phyloP scores from a whole-genome alignment of 1,140 invertebrate species.

The Luehdorfia chinensis region DNA sequence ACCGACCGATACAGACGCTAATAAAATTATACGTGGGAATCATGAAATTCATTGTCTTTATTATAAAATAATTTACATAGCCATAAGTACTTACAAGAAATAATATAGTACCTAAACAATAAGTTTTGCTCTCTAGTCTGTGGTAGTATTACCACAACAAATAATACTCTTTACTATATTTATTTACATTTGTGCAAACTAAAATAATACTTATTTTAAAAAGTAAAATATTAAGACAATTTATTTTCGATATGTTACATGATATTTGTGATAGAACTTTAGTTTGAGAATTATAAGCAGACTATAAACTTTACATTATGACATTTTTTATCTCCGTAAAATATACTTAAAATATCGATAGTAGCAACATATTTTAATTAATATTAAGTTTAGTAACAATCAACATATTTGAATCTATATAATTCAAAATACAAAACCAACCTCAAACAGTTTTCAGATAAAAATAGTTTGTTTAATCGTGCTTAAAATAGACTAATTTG shows the following conservation, averaged over 20 bases:
- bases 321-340: neutral
- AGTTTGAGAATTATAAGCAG: too few relatives aligned
- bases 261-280: neutral
- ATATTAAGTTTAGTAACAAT: too few relatives aligned
- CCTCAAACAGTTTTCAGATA: too few relatives aligned
- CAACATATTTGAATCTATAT: too few relatives aligned
- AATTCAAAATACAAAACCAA: too few relatives aligned
- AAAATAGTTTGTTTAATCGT: too few relatives aligned
- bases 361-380: neutral
- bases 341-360: neutral
- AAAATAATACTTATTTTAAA: slow-evolving; percentile 6
- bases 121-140: neutral
- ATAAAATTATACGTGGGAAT: too few relatives aligned
- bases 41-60: too few relatives aligned
- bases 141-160: neutral
- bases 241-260: neutral
- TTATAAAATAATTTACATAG: slow-evolving; percentile 14
- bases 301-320: too few relatives aligned
- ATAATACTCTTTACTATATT: slow-evolving; percentile 9
- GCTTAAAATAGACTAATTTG: too few relatives aligned
- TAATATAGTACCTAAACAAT: slow-evolving; percentile 7
- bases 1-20: too few relatives aligned
- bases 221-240: neutral
- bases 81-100: slow-evolving; percentile 11
- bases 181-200: slow-evolving; percentile 20